A percentile compares a stretch with the other conserved stretches of the same genome.
These are phyloP conservation scores for Okamejei kenojei DNA, from an alignment of 2,797 vertebrate genomes.

Conservation along the genomic window DNA sequence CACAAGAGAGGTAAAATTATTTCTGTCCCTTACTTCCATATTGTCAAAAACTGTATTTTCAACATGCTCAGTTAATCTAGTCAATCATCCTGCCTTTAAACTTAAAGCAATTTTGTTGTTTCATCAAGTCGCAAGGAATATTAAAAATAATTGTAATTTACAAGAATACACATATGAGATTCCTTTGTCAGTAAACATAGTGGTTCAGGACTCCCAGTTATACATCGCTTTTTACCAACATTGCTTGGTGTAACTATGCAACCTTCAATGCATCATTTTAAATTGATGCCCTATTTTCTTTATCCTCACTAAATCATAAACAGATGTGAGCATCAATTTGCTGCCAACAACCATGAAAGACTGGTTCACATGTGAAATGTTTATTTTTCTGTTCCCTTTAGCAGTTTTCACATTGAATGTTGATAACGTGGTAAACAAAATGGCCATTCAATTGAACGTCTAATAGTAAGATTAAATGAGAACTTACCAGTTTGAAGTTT, in stretches of 20 bases:
- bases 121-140: background rate
- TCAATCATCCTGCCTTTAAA: background rate
- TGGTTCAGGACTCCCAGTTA: background rate
- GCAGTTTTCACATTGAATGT: background rate
- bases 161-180: background rate
- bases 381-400: background rate
- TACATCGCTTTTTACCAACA: background rate
- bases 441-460: background rate
- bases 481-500: no score
- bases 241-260: background rate
- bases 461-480: no score
- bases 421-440: background rate
- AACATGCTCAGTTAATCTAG: background rate
- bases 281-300: background rate
- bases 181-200: background rate
- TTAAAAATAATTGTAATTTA: background rate
- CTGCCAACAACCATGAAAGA: background rate
- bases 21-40: background rate
- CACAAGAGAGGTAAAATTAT: background rate
- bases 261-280: background rate
- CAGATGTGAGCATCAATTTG: background rate
- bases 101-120: background rate
- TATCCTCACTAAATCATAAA: background rate
- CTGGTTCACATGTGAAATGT: background rate
- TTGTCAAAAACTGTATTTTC: background rate